Base-by-base conservation (phyloP, 2,797 vertebrate species). In the Oceanodroma leucorhoa region DNA sequence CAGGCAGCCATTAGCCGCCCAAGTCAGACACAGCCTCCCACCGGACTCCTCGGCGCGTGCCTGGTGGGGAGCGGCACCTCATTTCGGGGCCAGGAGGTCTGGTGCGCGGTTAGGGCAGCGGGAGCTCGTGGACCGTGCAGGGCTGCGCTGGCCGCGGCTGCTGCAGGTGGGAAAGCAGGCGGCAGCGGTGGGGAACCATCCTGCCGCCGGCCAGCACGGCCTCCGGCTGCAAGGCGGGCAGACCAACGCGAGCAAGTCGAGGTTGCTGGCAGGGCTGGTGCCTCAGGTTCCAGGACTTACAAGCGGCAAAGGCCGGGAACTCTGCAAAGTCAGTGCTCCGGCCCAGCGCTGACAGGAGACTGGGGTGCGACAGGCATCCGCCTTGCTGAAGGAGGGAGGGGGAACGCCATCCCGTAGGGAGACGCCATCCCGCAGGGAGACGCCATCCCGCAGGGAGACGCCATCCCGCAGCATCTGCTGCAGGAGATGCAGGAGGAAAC, bases 381-480 rank as follows among this genome's bases (percentile, higher is more conserved):
- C 36, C 36, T 36, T 9, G 8, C 62, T 32, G 41, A 21, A 24
- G 14, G 14, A 45, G 21, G 38, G n/a, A 36, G 10, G 26, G 43
- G 57, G 22, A 46, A 18, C 3, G 2, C 69, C 5, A 19, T 22
- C n/a, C 58, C 9, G 1, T 2, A 8, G 38, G 36, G 57, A 27
- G 40, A 18, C 3, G 2, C 69, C 5, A 19, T 22, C n/a, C 58
- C 9, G 1, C 1, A 8, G 38, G n/a, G n/a, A n/a, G n/a, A n/a
- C n/a, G n/a, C n/a, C n/a, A n/a, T n/a, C n/a, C n/a, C n/a, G n/a
- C n/a, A n/a, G n/a, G n/a, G 57, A 27, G 40, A 18, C 3, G 2
- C 69, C 5, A 19, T 22, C n/a, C 58, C 9, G 1, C 1, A 8
- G 38, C 23, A 17, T 4, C 40, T 9, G 26, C 32, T 36, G n/a